phyloP scores from a whole-genome alignment of 1,140 invertebrate genomes.

The Tetragnatha versicolor region DNA sequence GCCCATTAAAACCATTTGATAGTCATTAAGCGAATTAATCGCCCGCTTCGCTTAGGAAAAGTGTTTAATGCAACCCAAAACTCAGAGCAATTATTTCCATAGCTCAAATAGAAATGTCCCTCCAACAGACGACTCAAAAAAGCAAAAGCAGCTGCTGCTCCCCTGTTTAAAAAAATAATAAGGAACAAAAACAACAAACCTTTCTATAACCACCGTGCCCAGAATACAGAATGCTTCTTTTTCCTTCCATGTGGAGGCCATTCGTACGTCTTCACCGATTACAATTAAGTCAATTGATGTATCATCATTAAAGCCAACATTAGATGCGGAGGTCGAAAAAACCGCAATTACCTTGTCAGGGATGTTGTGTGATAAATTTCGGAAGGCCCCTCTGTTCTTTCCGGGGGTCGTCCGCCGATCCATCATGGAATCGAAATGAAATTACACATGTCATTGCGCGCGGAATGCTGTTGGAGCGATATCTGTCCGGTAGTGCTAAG shows the following conservation, averaged over 20 bases:
- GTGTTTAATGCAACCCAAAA: too few relatives aligned
- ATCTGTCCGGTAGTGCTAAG: not conserved
- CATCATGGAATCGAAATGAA: slow-evolving; percentile 31
- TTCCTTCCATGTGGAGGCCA: slow-evolving; percentile 10
- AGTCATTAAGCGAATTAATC: too few relatives aligned
- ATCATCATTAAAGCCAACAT: slow-evolving; percentile 49
- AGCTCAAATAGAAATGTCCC: too few relatives aligned
- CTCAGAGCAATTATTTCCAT: too few relatives aligned
- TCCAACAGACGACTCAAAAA: too few relatives aligned
- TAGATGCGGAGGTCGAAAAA: slow-evolving; percentile 31
- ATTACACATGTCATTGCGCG: slow-evolving; percentile 2
- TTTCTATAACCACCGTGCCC: not conserved
- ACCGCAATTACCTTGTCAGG: slow-evolving; percentile 50
- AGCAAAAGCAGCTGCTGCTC: too few relatives aligned
- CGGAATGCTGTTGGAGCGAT: not conserved
- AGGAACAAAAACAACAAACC: not conserved
- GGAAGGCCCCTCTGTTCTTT: too few relatives aligned
- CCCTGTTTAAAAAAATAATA: too few relatives aligned
- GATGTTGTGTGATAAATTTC: slow-evolving; percentile 43
- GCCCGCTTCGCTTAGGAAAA: too few relatives aligned
- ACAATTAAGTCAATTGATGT: slow-evolving; percentile 45
- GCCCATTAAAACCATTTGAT: too few relatives aligned
- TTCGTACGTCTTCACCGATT: slow-evolving; percentile 38
- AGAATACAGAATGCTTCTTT: slow-evolving; percentile 27
- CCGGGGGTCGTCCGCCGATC: too few relatives aligned